phyloP scores from a whole-genome alignment of 2,797 vertebrate genomes.

The Pachyuromys duprasi region DNA sequence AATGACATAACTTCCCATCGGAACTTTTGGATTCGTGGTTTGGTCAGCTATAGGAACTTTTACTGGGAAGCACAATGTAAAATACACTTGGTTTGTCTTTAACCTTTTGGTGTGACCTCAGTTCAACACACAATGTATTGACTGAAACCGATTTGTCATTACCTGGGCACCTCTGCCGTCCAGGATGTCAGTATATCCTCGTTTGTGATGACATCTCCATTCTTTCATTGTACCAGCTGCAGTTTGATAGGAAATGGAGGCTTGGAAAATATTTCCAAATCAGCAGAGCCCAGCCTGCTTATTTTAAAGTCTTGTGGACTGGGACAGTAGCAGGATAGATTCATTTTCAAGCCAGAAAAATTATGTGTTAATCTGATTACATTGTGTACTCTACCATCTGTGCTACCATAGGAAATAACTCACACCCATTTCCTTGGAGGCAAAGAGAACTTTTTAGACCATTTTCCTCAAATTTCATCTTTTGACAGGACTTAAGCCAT shows the following conservation, averaged over 20 bases:
- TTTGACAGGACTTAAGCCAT: neutral
- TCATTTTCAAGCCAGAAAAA: conserved; percentile 53
- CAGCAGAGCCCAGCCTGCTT: conserved; percentile 30
- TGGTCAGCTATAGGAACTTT: neutral
- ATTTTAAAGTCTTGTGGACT: neutral
- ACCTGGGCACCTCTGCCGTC: neutral
- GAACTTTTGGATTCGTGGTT: conserved; percentile 6
- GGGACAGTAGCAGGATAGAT: neutral
- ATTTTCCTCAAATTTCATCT: conserved; percentile 45
- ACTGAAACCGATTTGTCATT: neutral
- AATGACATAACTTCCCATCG: conserved; percentile 4
- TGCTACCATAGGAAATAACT: neutral
- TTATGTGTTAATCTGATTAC: neutral
- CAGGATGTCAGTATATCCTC: neutral
- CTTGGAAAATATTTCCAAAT: conserved; percentile 27
- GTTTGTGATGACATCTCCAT: conserved; percentile 1
- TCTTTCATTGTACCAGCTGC: neutral
- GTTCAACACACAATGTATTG: conserved; percentile 12
- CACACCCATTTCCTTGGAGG: conserved; percentile 4
- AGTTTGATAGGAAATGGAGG: conserved; percentile 36
- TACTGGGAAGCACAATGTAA: neutral
- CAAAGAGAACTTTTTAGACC: conserved; percentile 53
- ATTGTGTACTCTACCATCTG: neutral
- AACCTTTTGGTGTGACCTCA: neutral
- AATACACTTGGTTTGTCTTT: neutral